phyloP scores from a whole-genome alignment of 2,113 vertebrate genomes.

The Ctenomys sociabilis region DNA sequence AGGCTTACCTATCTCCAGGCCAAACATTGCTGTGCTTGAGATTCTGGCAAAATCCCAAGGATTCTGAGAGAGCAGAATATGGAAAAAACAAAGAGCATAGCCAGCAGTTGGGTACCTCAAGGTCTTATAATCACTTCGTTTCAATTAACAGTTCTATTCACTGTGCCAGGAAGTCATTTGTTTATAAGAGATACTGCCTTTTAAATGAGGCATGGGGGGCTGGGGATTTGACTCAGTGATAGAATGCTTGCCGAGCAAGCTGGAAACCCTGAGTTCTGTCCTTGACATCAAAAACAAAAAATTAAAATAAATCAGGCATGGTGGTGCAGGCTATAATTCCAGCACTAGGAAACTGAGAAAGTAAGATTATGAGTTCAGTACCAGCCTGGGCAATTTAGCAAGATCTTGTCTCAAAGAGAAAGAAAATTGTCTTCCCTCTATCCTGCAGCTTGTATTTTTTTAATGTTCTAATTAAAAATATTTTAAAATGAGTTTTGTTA shows the following conservation, averaged over 20 bases:
- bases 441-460: neutral
- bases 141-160: slow-evolving; percentile 18
- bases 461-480: neutral
- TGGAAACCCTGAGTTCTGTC: too few relatives aligned
- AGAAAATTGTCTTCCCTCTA: neutral
- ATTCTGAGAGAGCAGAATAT: neutral
- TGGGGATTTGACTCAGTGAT: too few relatives aligned
- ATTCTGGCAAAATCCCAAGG: slow-evolving; percentile 8
- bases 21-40: neutral
- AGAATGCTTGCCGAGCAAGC: too few relatives aligned
- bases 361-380: neutral
- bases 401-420: neutral
- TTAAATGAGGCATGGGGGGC: neutral
- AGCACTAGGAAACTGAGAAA: neutral
- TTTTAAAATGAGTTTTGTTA: neutral
- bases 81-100: neutral
- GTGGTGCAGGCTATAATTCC: neutral
- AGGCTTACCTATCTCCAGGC: neutral
- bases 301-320: neutral
- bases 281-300: too few relatives aligned
- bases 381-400: neutral
- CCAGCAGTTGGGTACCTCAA: neutral
- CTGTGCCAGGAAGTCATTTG: slow-evolving; percentile 24
- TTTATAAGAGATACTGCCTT: slow-evolving; percentile 3
- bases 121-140: slow-evolving; percentile 16